Evolutionary conservation across 2,888 invertebrate genomes (phyloP), one percentile per base, ranked within the genome.

Genomic region (Cephus nigrinus): DNA sequence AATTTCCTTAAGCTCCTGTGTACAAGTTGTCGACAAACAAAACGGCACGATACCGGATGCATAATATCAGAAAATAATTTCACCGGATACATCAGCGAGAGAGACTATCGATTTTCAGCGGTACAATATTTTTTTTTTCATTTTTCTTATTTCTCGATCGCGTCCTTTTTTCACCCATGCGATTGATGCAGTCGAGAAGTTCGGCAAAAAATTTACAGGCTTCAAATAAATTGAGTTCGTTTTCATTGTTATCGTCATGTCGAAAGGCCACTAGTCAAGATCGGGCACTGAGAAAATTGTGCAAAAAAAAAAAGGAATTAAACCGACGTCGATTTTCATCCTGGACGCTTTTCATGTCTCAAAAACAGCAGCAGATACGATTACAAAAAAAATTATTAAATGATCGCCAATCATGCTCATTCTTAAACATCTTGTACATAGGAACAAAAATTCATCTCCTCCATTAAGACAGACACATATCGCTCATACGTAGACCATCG

Each of bases 221-320:
- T 55, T 9, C 9, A 55, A 23, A 55, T 55, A 55, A 55, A 23
- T 9, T 23, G 55, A 23, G 9, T 23, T 80, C 80, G 76, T 83
- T 82, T 83, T 83, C 80, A 55, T 84, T 85, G 86, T 85, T 84
- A 86, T 83, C 82, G 87, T 88, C 87, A 88, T 87, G 85, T 89
- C 87, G 86, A 88, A 89, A 90, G 90, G 90, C 89, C 90, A 90
- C 90, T 83, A 83, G 88, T 87, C 86, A 90, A 90, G 89, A 90
- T 89, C 88, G 88, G 87, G 86, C 87, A 88, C 88, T 88, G 85
- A 84, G 84, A 88, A 88, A 88, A 86, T 85, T 79, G 80, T 87
- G 83, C 82, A 87, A 55, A 23, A 23, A 55, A 23, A 55, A 23
- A 12, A 35, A 35, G 35, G 2, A 12, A 35, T 40, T 40, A 23